Conservation (phyloP, 2,888 invertebrate genomes). For the Apotomis capreana region DNA sequence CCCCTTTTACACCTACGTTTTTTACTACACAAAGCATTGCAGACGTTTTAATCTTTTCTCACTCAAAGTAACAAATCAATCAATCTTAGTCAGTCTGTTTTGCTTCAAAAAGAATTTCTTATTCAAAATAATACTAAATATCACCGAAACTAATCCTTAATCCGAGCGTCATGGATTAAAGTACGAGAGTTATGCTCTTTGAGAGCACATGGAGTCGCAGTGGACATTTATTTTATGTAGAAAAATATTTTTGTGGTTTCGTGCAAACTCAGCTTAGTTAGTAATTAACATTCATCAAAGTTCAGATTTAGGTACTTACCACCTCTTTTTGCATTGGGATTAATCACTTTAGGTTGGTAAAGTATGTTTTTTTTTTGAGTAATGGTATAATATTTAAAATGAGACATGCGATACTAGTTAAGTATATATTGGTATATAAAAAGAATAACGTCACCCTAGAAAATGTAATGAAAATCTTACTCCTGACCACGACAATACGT, state of each 20-base stretch:
- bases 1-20: neutral
- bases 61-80: neutral
- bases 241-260: neutral
- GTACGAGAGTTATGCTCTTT: neutral
- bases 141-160: neutral
- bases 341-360: too few relatives aligned
- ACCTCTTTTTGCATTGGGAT: too few relatives aligned
- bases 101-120: neutral
- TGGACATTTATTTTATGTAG: neutral
- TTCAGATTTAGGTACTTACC: too few relatives aligned
- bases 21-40: neutral
- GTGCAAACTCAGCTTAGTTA: neutral
- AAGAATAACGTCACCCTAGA: too few relatives aligned
- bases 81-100: neutral
- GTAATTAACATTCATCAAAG: too few relatives aligned
- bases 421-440: too few relatives aligned
- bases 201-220: neutral
- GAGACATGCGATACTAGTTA: too few relatives aligned
- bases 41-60: neutral
- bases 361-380: too few relatives aligned
- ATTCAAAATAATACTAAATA: neutral
- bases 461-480: too few relatives aligned
- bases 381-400: too few relatives aligned
- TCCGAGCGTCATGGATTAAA: neutral
- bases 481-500: too few relatives aligned